A percentile compares a stretch with the other conserved stretches of the same genome.
phyloP scores from a whole-genome alignment of 2,888 invertebrate genomes.

The Bellardia bayeri region DNA sequence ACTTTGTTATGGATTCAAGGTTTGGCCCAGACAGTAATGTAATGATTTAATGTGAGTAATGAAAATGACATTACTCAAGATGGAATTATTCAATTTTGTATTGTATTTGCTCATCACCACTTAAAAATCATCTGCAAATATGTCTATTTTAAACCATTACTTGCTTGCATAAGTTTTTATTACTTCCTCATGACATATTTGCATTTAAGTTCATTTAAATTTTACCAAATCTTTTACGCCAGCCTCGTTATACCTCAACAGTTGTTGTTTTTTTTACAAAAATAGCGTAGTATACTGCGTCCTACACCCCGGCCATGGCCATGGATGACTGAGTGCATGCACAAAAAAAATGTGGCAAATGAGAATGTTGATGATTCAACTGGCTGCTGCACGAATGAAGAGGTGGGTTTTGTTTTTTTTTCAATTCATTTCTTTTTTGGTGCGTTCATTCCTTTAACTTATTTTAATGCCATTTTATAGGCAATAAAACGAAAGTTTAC shows the following conservation, averaged over 20 bases:
- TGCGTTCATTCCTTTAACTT: constrained; percentile 31
- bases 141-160: no score
- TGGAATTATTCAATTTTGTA: no score
- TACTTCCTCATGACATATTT: no score
- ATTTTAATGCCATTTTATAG: constrained; percentile 72
- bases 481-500: constrained; percentile 74
- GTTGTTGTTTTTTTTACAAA: constrained; percentile 11
- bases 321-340: constrained; percentile 35
- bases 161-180: no score
- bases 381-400: neutral
- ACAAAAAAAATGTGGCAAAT: constrained; percentile 17
- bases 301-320: neutral
- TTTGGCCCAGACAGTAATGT: no score
- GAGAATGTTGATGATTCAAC: neutral
- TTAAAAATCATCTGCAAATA: no score
- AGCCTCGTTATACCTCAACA: constrained; percentile 25
- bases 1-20: no score
- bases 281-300: constrained; percentile 6
- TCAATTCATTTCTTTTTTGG: neutral
- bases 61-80: no score
- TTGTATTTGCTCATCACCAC: no score
- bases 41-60: no score
- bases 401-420: neutral
- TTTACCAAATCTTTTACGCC: neutral
- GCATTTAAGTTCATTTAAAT: no score